These are phyloP conservation scores for Chlamydotis undulata DNA, from an alignment of 2,113 vertebrate genomes.

Conservation along the genomic window DNA sequence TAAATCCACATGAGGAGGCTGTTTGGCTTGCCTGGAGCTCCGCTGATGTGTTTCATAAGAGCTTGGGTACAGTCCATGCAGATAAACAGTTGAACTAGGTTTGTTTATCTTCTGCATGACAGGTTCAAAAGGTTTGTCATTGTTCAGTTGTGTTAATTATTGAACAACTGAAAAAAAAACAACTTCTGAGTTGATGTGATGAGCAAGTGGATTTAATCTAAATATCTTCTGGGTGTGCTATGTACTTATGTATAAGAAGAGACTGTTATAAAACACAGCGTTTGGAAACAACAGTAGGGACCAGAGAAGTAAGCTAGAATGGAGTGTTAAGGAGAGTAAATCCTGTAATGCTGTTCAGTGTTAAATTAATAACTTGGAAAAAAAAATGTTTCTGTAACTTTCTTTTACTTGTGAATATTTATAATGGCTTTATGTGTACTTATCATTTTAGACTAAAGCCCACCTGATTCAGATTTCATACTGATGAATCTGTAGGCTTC, in stretches of 20 bases:
- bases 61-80: background rate
- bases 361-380: background rate
- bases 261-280: background rate
- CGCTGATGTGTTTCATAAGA: background rate
- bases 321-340: background rate
- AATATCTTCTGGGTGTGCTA: background rate
- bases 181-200: background rate
- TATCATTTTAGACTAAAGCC: background rate
- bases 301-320: background rate
- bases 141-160: slow-evolving; percentile 7
- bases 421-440: slow-evolving; percentile 63
- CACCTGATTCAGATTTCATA: background rate
- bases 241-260: background rate
- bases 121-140: background rate
- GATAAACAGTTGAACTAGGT: background rate
- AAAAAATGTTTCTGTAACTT: background rate
- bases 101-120: slow-evolving; percentile 49
- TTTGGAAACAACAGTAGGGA: background rate
- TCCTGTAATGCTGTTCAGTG: background rate
- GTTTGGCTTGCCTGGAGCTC: slow-evolving; percentile 8
- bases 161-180: slow-evolving; percentile 1
- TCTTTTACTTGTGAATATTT: slow-evolving; percentile 48
- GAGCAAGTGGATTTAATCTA: background rate
- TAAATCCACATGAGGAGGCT: background rate
- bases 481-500: background rate